phyloP scores from a whole-genome alignment of 2,888 invertebrate species.

The Globia sparganii region DNA sequence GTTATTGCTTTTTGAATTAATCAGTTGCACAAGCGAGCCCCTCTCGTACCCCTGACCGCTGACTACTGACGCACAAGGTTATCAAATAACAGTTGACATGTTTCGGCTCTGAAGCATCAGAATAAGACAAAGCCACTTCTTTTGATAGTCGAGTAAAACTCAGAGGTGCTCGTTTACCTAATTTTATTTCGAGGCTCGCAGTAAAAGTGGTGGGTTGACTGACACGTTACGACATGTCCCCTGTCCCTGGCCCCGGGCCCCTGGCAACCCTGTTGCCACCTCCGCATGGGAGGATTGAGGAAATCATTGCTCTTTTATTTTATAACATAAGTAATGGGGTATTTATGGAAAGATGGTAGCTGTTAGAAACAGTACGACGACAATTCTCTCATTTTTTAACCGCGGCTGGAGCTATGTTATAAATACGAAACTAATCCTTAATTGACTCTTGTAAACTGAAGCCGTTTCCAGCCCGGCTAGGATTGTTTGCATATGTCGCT shows the following conservation, averaged over 20 bases:
- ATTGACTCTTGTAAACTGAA: not conserved
- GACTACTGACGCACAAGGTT: not conserved
- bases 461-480: not conserved
- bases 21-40: not conserved
- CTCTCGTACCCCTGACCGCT: not conserved
- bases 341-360: slow-evolving; percentile 3
- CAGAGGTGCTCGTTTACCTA: slow-evolving; percentile 72
- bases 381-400: not conserved
- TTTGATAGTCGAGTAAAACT: slow-evolving; percentile 71
- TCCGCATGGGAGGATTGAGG: slow-evolving; percentile 10
- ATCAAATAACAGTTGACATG: slow-evolving; percentile 14
- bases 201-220: slow-evolving; percentile 70
- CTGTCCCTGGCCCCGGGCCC: slow-evolving; percentile 31
- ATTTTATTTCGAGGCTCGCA: slow-evolving; percentile 74
- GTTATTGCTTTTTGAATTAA: not conserved
- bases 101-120: slow-evolving; percentile 3
- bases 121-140: slow-evolving; percentile 43
- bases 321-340: slow-evolving; percentile 9
- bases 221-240: slow-evolving; percentile 65
- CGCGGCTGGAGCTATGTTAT: not conserved
- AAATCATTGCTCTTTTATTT: slow-evolving; percentile 40
- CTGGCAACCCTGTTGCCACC: slow-evolving; percentile 23
- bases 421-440: not conserved
- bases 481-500: not conserved
- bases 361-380: not conserved